Conservation (phyloP, 1,140 invertebrate species). For the Zaprionus capensis region DNA sequence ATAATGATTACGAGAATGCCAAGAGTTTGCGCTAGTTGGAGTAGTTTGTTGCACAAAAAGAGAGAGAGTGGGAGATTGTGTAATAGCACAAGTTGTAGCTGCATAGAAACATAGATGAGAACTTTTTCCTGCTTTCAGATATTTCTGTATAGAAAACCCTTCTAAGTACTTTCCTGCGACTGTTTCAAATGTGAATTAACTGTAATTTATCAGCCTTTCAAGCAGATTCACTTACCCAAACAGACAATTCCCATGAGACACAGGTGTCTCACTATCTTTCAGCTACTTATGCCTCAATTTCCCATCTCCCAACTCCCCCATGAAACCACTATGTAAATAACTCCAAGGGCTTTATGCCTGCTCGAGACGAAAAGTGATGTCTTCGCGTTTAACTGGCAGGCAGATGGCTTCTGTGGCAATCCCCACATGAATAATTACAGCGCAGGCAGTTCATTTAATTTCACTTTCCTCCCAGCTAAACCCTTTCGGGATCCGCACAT, state of each 20-base stretch:
- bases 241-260: not conserved
- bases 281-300: not conserved
- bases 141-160: not conserved
- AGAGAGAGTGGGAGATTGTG: not conserved
- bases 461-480: slow-evolving; percentile 53
- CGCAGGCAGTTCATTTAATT: slow-evolving; percentile 76
- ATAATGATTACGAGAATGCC: slow-evolving; percentile 9
- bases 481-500: slow-evolving; percentile 49
- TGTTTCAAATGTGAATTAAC: slow-evolving; percentile 5
- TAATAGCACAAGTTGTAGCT: not conserved
- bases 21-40: not conserved
- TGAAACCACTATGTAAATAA: slow-evolving; percentile 42
- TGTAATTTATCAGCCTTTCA: slow-evolving; percentile 28
- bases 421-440: slow-evolving; percentile 80
- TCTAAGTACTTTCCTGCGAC: not conserved
- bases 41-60: not conserved
- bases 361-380: slow-evolving; percentile 29
- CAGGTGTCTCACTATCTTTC: not conserved
- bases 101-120: not conserved
- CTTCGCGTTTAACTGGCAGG: slow-evolving; percentile 41
- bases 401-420: slow-evolving; percentile 36
- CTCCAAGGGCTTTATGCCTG: slow-evolving; percentile 17
- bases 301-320: not conserved
- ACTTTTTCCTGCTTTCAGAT: not conserved
- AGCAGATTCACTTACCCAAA: slow-evolving; percentile 1